Evolutionary conservation across 2,888 invertebrate genomes (phyloP), one percentile per base, ranked within the genome.

Genomic region (Tetranychus truncatus): DNA sequence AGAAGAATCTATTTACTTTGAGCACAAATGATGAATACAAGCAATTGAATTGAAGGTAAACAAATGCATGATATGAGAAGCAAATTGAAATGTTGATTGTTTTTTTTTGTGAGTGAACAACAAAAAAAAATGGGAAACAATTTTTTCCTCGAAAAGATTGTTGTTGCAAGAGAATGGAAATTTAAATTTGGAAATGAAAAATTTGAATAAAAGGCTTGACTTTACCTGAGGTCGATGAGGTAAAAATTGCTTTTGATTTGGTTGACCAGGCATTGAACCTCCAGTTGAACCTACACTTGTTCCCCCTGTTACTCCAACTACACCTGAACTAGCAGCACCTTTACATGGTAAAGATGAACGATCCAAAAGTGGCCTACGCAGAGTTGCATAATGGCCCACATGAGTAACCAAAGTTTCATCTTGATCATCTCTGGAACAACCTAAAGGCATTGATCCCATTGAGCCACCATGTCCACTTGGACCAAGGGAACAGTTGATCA

Each of bases 341-440:
- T 65, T 24, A 73, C 65, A 24, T 18, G n/a, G 15, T 65, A 18
- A 18, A 45, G 18, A 44, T 20, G 18, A n/a, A 20, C n/a, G 24
- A n/a, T 72, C 46, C 6, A 46, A n/a, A 5, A 73, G 11, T 9
- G 55, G 24, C 20, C 73, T 15, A 46, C 73, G 11, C 15, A 73
- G 24, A 1, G 73, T 73, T 15, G 73, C 73, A 65, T 73, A 73
- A 24, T 73, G 73, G 46, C 45, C 73, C 5, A 65, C 55, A 55
- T 55, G 73, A 24, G n/a, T 45, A 24, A 55, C 15, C 15, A 55
- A 7, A 15, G 55, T 55, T 55, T 55, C 55, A 55, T 55, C 55
- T 55, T 55, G 55, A 55, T 55, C 55, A 5, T 55, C 55, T 15
- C 55, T 55, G 2, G 55, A 55, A 55, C 55, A 55, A 15, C 55